Conservation (phyloP, 2,888 invertebrate species). For the Mesorhabditis belari region DNA sequence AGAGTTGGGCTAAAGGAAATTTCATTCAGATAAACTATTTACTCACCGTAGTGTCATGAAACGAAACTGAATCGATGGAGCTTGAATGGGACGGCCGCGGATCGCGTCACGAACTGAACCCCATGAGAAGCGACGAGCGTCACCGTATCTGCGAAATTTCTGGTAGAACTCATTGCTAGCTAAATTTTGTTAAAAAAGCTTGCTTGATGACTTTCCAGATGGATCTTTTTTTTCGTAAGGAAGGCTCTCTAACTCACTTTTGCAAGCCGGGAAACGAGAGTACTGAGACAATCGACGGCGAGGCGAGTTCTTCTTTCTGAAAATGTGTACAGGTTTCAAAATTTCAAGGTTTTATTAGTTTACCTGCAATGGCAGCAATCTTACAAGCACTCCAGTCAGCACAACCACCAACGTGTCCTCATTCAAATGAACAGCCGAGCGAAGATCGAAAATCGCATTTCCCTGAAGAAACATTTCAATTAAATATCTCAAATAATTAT, state of each 20-base stretch:
- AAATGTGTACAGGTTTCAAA: no score
- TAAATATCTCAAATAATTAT: no score
- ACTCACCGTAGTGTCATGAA: conserved; percentile 17
- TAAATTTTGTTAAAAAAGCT: no score
- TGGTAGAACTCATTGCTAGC: no score
- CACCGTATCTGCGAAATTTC: conserved; percentile 15
- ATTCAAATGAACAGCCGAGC: conserved; percentile 14
- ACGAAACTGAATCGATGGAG: conserved; percentile 13
- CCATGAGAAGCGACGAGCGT: conserved; percentile 30
- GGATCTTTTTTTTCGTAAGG: no score
- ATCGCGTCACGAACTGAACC: conserved; percentile 30
- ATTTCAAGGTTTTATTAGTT: no score
- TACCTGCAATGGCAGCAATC: conserved; percentile 20
- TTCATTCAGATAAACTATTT: neutral
- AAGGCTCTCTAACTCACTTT: no score
- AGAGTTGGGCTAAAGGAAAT: conserved; percentile 5
- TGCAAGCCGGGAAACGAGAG: conserved; percentile 22
- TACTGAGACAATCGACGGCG: conserved; percentile 22
- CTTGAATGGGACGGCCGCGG: conserved; percentile 18
- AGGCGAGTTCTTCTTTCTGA: conserved; percentile 21
- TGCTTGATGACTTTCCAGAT: no score
- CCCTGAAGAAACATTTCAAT: neutral
- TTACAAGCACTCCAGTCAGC: conserved; percentile 21
- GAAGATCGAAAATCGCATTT: conserved; percentile 21
- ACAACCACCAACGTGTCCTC: conserved; percentile 23